Conservation (phyloP, 2,888 invertebrate species). For the Polymixis lichenea region DNA sequence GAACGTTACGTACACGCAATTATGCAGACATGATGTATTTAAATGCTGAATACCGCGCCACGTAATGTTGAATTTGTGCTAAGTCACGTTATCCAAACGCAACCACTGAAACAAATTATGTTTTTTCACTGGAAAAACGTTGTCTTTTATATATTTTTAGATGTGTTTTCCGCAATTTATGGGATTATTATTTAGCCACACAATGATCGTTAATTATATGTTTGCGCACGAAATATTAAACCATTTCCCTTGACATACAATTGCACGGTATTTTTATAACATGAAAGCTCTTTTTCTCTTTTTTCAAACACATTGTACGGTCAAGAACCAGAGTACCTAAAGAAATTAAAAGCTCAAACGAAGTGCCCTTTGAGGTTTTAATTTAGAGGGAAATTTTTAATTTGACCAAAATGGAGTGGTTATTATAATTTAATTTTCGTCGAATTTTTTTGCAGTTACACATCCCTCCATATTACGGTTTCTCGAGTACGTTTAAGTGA, state of each 20-base stretch:
- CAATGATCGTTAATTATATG: slow-evolving; percentile 44
- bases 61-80: slow-evolving; percentile 55
- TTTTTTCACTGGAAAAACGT: slow-evolving; percentile 38
- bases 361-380: slow-evolving; percentile 45
- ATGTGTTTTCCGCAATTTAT: slow-evolving; percentile 42
- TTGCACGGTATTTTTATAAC: slow-evolving; percentile 27
- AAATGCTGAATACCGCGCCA: slow-evolving; percentile 55
- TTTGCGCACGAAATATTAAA: slow-evolving; percentile 31
- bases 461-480: slow-evolving; percentile 18
- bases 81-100: slow-evolving; percentile 54
- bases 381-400: slow-evolving; percentile 43
- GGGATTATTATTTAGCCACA: slow-evolving; percentile 31
- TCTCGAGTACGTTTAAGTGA: slow-evolving; percentile 30
- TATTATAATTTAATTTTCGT: slow-evolving; percentile 54
- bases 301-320: slow-evolving; percentile 21
- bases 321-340: slow-evolving; percentile 40
- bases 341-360: slow-evolving; percentile 52
- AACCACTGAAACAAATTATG: slow-evolving; percentile 40
- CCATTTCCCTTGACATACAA: slow-evolving; percentile 28
- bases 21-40: slow-evolving; percentile 63
- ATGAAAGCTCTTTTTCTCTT: slow-evolving; percentile 33
- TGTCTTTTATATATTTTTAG: slow-evolving; percentile 17
- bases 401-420: slow-evolving; percentile 44
- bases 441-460: slow-evolving; percentile 36
- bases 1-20: slow-evolving; percentile 58